A percentile compares a stretch with the other conserved stretches of the same genome.
phyloP scores from a whole-genome alignment of 2,113 vertebrate genomes.

The Myotis lucifugus region DNA sequence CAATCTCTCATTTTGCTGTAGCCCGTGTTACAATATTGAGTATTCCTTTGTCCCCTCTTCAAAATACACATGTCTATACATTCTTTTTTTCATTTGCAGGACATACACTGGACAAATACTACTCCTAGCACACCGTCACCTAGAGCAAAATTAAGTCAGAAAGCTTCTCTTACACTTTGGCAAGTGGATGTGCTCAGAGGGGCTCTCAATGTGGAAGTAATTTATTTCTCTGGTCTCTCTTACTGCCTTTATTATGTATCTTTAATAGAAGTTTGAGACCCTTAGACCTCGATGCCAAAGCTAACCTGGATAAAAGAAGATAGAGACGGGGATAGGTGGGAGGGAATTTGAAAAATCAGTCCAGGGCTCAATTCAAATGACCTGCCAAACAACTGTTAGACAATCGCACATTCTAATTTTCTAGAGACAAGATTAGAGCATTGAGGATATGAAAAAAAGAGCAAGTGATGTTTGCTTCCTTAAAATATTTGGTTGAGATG shows the following conservation, averaged over 20 bases:
- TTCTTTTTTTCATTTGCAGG: background rate
- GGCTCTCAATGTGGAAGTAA: slow-evolving; percentile 30
- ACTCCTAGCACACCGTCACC: background rate
- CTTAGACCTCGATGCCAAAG: background rate
- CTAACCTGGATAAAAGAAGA: background rate
- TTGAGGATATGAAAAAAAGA: background rate
- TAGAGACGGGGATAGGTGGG: background rate
- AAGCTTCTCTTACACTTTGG: background rate
- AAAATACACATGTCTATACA: background rate
- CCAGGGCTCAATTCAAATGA: background rate
- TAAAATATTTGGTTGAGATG: slow-evolving; percentile 45
- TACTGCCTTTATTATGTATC: slow-evolving; percentile 50
- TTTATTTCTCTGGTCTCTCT: slow-evolving; percentile 60
- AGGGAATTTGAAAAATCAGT: background rate
- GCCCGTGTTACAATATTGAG: background rate
- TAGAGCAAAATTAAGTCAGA: slow-evolving; percentile 32
- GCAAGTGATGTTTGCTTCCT: background rate
- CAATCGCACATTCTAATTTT: slow-evolving; percentile 45
- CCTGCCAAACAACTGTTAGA: background rate
- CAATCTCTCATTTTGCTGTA: background rate
- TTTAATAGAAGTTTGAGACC: slow-evolving; percentile 44
- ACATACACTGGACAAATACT: background rate
- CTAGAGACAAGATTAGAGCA: background rate
- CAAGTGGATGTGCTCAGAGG: slow-evolving; percentile 28
- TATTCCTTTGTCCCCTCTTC: background rate